phyloP scores from a whole-genome alignment of 2,113 vertebrate genomes.

The Xenus cinereus region DNA sequence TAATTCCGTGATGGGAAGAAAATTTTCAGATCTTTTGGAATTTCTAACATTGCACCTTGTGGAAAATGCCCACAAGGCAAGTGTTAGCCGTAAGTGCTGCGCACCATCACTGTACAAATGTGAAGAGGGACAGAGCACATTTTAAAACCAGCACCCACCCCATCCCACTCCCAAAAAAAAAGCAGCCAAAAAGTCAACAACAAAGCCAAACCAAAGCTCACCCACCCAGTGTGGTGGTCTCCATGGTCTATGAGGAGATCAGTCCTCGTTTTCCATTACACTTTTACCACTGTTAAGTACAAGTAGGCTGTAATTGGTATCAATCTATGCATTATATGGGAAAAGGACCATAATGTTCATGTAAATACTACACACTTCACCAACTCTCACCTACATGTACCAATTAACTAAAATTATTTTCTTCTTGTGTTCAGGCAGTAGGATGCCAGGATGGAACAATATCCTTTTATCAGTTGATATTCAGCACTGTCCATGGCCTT shows the following conservation, averaged over 20 bases:
- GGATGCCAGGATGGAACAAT: conserved; percentile 97
- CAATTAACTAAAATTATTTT: neutral
- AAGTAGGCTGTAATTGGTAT: neutral
- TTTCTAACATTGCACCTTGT: neutral
- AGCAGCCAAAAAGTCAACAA: neutral
- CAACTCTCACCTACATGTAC: neutral
- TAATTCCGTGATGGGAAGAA: neutral
- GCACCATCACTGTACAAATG: neutral
- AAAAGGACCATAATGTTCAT: neutral
- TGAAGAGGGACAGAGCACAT: neutral
- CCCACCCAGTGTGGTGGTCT: neutral
- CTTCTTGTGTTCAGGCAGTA: conserved; percentile 78
- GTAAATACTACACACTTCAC: neutral
- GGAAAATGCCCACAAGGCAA: neutral
- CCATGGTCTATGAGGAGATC: neutral
- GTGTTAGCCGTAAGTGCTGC: neutral
- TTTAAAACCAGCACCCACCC: neutral
- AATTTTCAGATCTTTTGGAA: neutral
- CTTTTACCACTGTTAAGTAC: accelerated
- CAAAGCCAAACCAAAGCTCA: no score
- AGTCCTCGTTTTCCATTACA: neutral
- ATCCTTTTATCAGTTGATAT: conserved; percentile 93
- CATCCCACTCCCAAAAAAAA: accelerated
- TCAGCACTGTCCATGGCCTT: conserved; percentile 96
- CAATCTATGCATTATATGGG: accelerated